These are phyloP conservation scores for Melanotaenia trifasciata DNA, from an alignment of 2,797 vertebrate species.

Conservation along the genomic window DNA sequence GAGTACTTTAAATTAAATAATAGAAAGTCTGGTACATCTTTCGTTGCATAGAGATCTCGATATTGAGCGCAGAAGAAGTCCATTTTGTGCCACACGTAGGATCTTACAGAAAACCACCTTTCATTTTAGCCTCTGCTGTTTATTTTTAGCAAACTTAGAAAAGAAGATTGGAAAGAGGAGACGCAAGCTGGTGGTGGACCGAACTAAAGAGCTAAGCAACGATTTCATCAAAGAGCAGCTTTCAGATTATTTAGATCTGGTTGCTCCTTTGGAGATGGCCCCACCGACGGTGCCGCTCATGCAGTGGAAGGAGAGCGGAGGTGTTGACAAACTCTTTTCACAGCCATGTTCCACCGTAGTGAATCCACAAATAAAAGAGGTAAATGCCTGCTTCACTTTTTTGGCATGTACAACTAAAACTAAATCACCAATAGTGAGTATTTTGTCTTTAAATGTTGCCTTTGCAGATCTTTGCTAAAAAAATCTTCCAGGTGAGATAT, in stretches of 20 bases:
- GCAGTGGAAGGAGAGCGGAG: slow-evolving; percentile 80
- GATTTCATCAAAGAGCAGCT: slow-evolving; percentile 76
- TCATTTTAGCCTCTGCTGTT: not conserved
- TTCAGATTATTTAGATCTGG: slow-evolving; percentile 72
- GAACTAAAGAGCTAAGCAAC: slow-evolving; percentile 74
- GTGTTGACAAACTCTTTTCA: slow-evolving; percentile 69
- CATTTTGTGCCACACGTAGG: not conserved
- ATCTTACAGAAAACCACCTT: not conserved
- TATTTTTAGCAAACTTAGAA: slow-evolving; percentile 61
- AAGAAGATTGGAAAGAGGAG: slow-evolving; percentile 72
- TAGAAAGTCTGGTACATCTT: too few relatives aligned
- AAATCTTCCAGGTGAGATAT: slow-evolving; percentile 40
- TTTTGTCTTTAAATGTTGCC: not conserved
- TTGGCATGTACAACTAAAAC: not conserved
- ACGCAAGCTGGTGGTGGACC: slow-evolving; percentile 80
- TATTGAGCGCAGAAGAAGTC: not conserved
- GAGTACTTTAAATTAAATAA: too few relatives aligned
- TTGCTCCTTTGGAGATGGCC: slow-evolving; percentile 72
- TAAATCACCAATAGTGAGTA: not conserved
- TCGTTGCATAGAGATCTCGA: not conserved
- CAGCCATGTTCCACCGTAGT: slow-evolving; percentile 62
- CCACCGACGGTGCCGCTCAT: slow-evolving; percentile 80
- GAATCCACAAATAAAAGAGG: slow-evolving; percentile 71
- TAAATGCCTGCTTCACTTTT: slow-evolving; percentile 32
- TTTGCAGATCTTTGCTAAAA: slow-evolving; percentile 66